Evolutionary conservation across 2,113 vertebrate genomes (phyloP).

Genomic region (Thomomys bottae): DNA sequence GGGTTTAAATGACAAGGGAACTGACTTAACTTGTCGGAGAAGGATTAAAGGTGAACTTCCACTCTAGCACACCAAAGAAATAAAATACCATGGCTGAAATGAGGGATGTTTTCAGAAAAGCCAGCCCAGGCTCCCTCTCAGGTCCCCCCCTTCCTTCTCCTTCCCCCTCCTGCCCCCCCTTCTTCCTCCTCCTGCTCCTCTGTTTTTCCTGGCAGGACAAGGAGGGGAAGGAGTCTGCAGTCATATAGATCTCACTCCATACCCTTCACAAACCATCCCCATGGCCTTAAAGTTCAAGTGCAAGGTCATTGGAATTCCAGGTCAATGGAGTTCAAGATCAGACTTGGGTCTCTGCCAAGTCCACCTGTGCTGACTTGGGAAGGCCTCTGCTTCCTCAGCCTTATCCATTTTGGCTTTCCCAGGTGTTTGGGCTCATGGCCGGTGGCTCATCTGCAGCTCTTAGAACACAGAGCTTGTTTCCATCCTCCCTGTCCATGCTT

Average conservation of each 20-base stretch:
- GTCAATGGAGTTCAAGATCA: background rate
- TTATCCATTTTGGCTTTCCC: background rate
- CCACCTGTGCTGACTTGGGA: too few relatives aligned
- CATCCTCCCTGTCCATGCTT: background rate
- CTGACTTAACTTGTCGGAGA: constrained; percentile 66
- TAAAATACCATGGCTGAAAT: constrained; percentile 25
- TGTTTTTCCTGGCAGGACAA: too few relatives aligned
- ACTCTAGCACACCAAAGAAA: background rate
- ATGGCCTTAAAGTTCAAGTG: background rate
- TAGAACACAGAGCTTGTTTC: accelerated
- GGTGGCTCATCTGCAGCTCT: background rate
- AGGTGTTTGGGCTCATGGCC: background rate
- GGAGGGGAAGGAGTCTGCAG: too few relatives aligned
- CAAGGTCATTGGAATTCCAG: constrained; percentile 37
- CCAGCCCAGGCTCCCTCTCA: background rate
- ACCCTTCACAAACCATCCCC: background rate
- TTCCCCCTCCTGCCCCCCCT: too few relatives aligned
- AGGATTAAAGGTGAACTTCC: constrained; percentile 72
- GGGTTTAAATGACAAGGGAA: constrained; percentile 71
- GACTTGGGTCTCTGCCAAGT: background rate
- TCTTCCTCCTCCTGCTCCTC: background rate
- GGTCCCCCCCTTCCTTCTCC: background rate
- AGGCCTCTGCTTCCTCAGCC: background rate
- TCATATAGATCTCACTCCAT: too few relatives aligned
- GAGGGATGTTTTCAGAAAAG: background rate